These are phyloP conservation scores for Stratiomys singularior DNA, from an alignment of 2,888 invertebrate genomes.

Conservation along the genomic window DNA sequence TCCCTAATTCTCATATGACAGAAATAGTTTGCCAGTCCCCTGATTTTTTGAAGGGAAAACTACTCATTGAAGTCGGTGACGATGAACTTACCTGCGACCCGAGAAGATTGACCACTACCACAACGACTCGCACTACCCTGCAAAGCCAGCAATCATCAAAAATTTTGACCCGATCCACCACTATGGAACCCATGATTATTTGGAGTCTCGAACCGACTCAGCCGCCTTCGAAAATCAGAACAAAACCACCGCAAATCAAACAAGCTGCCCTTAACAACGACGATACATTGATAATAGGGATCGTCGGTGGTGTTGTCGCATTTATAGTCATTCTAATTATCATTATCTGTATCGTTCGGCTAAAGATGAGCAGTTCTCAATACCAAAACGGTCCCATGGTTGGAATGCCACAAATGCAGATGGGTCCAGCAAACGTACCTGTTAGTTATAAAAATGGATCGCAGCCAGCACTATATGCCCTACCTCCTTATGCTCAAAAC, in stretches of 20 bases:
- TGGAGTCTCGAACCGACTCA: constrained; percentile 86
- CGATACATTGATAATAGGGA: constrained; percentile 93
- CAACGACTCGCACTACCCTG: constrained; percentile 57
- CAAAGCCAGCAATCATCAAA: constrained; percentile 64
- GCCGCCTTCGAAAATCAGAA: constrained; percentile 69
- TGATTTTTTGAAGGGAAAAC: constrained; percentile 74
- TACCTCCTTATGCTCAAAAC: constrained; percentile 71
- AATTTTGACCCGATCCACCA: constrained; percentile 70
- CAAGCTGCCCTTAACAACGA: constrained; percentile 80
- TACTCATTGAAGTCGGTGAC: constrained; percentile 80
- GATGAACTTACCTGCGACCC: constrained; percentile 84
- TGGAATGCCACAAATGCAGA: constrained; percentile 67
- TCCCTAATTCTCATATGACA: constrained; percentile 73
- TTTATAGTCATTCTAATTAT: constrained; percentile 90
- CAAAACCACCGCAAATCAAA: constrained; percentile 70
- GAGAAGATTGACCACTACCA: constrained; percentile 68
- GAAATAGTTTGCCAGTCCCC: constrained; percentile 76
- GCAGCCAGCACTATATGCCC: constrained; percentile 68
- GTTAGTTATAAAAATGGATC: constrained; percentile 67
- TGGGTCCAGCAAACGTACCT: constrained; percentile 70
- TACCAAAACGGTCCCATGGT: constrained; percentile 77
- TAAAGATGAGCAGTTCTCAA: constrained; percentile 75
- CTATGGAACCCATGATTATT: constrained; percentile 86
- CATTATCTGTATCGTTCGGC: constrained; percentile 86
- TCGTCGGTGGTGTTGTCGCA: constrained; percentile 91